Conservation (phyloP, 37 sponge, comb jelly and placozoan species). For the Ephydatia muelleri region DNA sequence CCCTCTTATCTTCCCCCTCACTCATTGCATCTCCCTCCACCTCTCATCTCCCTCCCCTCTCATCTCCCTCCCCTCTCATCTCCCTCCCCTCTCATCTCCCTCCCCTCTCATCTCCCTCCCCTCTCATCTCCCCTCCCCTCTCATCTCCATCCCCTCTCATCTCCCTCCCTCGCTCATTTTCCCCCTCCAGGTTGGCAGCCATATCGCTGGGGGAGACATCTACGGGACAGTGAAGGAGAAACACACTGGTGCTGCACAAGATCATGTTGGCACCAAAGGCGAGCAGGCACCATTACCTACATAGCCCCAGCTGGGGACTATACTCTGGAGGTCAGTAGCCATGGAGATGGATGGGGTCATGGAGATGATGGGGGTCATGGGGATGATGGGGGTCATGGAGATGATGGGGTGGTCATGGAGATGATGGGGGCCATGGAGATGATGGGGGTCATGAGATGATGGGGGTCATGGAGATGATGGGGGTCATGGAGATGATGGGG, state of each 20-base stretch:
- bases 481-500: too few relatives aligned
- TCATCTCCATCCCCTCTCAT: neutral
- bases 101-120: slow-evolving; percentile 1
- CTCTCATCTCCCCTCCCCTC: neutral
- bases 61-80: neutral
- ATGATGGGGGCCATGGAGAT: too few relatives aligned
- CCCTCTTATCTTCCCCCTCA: neutral
- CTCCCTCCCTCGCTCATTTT: too few relatives aligned
- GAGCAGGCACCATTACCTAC: slow-evolving; percentile 85
- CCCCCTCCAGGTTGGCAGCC: slow-evolving; percentile 78
- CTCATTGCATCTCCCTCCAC: neutral
- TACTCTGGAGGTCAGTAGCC: slow-evolving; percentile 76
- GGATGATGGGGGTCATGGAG: too few relatives aligned
- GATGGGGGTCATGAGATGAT: too few relatives aligned
- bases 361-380: too few relatives aligned
- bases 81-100: slow-evolving; percentile 67
- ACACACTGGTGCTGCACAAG: slow-evolving; percentile 86
- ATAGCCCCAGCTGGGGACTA: slow-evolving; percentile 90
- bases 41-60: neutral
- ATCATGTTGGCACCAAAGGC: slow-evolving; percentile 90
- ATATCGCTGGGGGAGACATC: slow-evolving; percentile 94
- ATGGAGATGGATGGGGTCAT: too few relatives aligned
- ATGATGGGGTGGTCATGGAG: too few relatives aligned
- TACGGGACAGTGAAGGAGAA: slow-evolving; percentile 90
- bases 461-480: too few relatives aligned